Conservation (phyloP, 2,113 vertebrate species). For the Bujurquina vittata region DNA sequence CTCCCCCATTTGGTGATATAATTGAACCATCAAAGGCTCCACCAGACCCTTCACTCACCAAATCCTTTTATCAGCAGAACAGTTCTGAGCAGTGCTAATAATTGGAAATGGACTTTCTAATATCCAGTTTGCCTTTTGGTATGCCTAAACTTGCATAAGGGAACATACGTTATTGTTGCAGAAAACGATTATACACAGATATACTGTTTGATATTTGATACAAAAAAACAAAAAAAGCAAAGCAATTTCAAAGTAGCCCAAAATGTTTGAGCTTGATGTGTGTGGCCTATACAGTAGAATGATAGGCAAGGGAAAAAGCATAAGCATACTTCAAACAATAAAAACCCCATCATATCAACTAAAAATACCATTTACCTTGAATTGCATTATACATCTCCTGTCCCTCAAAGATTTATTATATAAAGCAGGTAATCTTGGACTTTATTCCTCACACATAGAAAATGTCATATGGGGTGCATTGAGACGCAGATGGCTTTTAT, state of each 20-base stretch:
- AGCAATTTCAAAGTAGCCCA: not conserved
- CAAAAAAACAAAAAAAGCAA: too few species aligned
- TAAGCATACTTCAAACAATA: not conserved
- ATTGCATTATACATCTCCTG: not conserved
- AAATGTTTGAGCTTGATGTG: not conserved
- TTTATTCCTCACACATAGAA: not conserved
- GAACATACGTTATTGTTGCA: not conserved
- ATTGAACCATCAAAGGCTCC: too few species aligned
- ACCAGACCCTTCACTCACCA: not conserved
- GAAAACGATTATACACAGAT: not conserved
- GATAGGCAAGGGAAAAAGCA: not conserved
- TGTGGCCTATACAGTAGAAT: not conserved
- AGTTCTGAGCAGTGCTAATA: not conserved
- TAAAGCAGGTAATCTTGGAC: not conserved
- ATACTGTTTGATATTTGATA: too few species aligned
- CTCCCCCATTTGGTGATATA: too few species aligned
- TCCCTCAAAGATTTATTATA: not conserved
- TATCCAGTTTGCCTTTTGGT: not conserved
- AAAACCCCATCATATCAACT: not conserved
- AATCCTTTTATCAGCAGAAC: not conserved
- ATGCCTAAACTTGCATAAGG: not conserved
- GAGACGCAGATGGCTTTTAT: not conserved
- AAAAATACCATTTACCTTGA: not conserved
- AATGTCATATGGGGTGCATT: not conserved
- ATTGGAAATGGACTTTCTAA: not conserved